These are phyloP conservation scores for Drosophila greeni DNA, from an alignment of 2,888 invertebrate species.

Conservation along the genomic window DNA sequence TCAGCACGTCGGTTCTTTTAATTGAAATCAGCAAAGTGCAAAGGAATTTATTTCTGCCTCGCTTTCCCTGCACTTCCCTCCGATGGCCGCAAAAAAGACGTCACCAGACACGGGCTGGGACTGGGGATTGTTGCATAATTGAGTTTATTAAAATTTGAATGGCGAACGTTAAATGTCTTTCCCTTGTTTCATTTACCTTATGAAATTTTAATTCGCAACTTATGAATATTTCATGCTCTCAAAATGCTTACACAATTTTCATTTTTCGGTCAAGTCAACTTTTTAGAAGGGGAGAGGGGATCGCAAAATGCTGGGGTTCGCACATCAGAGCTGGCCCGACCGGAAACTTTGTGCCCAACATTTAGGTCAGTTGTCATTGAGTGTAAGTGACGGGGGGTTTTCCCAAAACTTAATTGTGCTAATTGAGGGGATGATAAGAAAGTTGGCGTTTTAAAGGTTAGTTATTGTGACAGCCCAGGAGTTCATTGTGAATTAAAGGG, in stretches of 20 bases:
- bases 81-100: slow-evolving; percentile 19
- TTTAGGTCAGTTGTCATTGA: slow-evolving; percentile 40
- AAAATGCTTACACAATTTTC: slow-evolving; percentile 45
- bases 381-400: slow-evolving; percentile 14
- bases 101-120: slow-evolving; percentile 3
- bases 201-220: slow-evolving; percentile 56
- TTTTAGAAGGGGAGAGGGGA: background rate
- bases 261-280: slow-evolving; percentile 32
- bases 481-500: background rate
- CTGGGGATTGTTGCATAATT: slow-evolving; percentile 52
- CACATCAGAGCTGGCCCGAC: slow-evolving; percentile 2
- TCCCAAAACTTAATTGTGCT: slow-evolving; percentile 41
- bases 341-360: slow-evolving; percentile 28
- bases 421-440: slow-evolving; percentile 29
- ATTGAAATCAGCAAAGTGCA: slow-evolving; percentile 45
- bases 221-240: slow-evolving; percentile 48
- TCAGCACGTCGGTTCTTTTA: slow-evolving; percentile 32
- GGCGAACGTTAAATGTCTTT: slow-evolving; percentile 60
- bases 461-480: slow-evolving; percentile 18
- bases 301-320: slow-evolving; percentile 3
- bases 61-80: background rate
- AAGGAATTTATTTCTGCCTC: slow-evolving; percentile 39
- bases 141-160: slow-evolving; percentile 58
- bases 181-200: slow-evolving; percentile 55
- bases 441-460: slow-evolving; percentile 14